Percentiles rank a stretch among this genome's conserved stretches.
Conservation (phyloP, 2,888 invertebrate genomes). For the Eucera pruinosa region DNA sequence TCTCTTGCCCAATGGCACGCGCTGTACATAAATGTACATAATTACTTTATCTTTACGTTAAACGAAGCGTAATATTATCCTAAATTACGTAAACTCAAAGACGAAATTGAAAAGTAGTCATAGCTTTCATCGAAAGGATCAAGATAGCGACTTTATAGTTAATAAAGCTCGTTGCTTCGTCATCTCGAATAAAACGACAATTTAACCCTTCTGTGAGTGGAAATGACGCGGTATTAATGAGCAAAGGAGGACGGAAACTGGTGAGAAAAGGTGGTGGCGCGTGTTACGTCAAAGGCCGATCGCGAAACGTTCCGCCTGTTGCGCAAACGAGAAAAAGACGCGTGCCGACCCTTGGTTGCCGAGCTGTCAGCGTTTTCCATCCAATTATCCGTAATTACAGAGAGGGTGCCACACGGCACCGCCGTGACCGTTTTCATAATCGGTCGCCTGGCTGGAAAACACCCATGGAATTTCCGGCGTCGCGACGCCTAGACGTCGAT, state of each 20-base stretch:
- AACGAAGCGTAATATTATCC: no score
- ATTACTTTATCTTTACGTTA: no score
- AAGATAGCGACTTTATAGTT: not conserved
- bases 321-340: conserved; percentile 52
- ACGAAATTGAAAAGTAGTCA: no score
- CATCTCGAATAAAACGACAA: conserved; percentile 2
- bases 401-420: conserved; percentile 61
- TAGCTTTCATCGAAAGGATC: not conserved
- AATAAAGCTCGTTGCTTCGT: conserved; percentile 1
- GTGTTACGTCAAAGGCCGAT: conserved; percentile 56
- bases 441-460: conserved; percentile 67
- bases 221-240: conserved; percentile 28
- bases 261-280: not conserved
- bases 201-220: conserved; percentile 16
- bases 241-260: not conserved
- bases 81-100: no score
- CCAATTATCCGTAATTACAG: conserved; percentile 82
- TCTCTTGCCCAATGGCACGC: no score
- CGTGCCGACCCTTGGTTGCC: conserved; percentile 27
- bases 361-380: conserved; percentile 75
- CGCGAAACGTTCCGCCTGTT: conserved; percentile 56
- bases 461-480: conserved; percentile 47
- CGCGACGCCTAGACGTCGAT: conserved; percentile 29
- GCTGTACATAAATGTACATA: no score
- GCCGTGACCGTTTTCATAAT: conserved; percentile 80